Base-by-base conservation (phyloP, 92 coral and sea anemone species). In the Epizoanthus rinbou region DNA sequence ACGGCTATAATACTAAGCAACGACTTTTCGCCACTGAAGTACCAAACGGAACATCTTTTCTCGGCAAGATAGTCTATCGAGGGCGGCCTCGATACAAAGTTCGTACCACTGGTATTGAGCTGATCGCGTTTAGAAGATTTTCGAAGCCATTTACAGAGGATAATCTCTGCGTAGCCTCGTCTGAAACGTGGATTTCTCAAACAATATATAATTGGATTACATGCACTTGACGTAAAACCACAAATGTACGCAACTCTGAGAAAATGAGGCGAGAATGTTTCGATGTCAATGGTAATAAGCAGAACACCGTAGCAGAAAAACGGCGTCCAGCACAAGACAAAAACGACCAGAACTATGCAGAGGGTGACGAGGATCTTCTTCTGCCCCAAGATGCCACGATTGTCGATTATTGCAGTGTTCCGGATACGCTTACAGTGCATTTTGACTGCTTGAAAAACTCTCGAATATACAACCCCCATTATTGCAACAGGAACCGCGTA, bases 41-140 rank as follows among this genome's bases (percentile, higher is more conserved):
- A 93, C 98, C 98, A 93, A n/a, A 82, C 84, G 1, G 98, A 93
- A 23, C 95, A 91, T 14, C 98, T 73, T 53, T 85, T 91, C 82
- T 93, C 98, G 67, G 91, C 93, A 56, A 87, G 84, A 75, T 91
- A 93, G 65, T 91, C 91, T 13, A 81, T 31, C 9, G 91, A 87
- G 10, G 87, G 72, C 35, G 86, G 79, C 50, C 86, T 75, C 0
- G 75, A 11, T 33, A 43, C 31, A 70, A 57, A 25, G 19, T 67
- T 63, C 74, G 82, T 41, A 14, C 82, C 28, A 56, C 59, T 76
- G 70, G 41, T 37, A 18, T 78, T 78, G n/a, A 78, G 82, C 25
- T 63, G 71, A 16, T 63, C 58, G 28, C 69, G 25, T 35, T 54
- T 67, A 2, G 91, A 37, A 11, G 78, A 80, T 31, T 72, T 79